A percentile compares a stretch with the other conserved stretches of the same genome.
phyloP scores from a whole-genome alignment of 2,797 vertebrate genomes.

The Anisognathus igniventris region DNA sequence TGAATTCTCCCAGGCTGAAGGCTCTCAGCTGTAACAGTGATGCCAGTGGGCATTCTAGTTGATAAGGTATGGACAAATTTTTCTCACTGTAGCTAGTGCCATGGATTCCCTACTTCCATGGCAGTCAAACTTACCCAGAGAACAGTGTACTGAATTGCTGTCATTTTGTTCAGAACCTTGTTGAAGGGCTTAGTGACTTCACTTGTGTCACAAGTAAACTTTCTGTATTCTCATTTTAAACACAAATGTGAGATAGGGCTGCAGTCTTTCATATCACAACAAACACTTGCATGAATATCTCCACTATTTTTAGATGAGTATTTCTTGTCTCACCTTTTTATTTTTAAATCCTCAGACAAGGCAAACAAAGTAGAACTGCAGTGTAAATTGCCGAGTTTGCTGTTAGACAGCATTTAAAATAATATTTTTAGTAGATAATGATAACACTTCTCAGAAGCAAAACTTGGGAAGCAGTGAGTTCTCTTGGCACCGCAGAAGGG shows the following conservation, averaged over 20 bases:
- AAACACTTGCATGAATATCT: neutral
- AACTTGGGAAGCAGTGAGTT: neutral
- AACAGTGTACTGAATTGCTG: neutral
- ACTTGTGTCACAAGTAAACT: neutral
- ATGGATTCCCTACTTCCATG: neutral
- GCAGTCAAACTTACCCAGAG: neutral
- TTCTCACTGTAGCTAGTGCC: neutral
- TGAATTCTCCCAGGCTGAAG: neutral
- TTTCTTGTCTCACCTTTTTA: neutral
- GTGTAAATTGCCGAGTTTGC: neutral
- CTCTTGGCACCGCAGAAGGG: neutral
- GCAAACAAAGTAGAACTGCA: neutral
- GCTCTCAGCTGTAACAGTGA: neutral
- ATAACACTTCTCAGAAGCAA: neutral
- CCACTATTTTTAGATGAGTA: neutral
- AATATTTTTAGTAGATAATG: neutral
- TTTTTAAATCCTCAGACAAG: neutral
- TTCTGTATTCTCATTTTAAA: neutral
- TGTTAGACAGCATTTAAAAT: neutral
- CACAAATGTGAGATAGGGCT: neutral
- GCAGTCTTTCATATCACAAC: rapidly evolving
- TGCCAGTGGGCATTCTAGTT: neutral
- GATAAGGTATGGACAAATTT: neutral
- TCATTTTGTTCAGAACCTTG: neutral
- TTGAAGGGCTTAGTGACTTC: neutral